phyloP scores from a whole-genome alignment of 2,888 invertebrate genomes.

The Helicoverpa assulta region DNA sequence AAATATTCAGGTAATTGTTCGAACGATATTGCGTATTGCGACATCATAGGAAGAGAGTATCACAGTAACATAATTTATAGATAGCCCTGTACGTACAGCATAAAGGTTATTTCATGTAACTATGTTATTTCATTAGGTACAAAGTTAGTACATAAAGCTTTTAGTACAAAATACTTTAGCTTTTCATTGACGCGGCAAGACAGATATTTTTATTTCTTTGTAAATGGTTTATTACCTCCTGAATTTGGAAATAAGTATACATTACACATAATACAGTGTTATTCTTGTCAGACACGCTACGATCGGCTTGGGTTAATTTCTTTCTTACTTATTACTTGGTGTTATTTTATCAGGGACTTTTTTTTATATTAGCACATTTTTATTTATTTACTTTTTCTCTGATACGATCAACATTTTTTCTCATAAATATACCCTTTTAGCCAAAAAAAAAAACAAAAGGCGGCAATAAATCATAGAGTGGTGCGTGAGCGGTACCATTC shows the following conservation, averaged over 20 bases:
- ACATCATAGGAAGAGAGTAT: constrained; percentile 82
- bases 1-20: constrained; percentile 75
- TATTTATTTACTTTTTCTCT: background rate
- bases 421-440: constrained; percentile 19
- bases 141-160: constrained; percentile 25
- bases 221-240: constrained; percentile 19
- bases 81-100: constrained; percentile 62
- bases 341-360: background rate
- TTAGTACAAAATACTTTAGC: constrained; percentile 26
- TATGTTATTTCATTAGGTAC: constrained; percentile 9
- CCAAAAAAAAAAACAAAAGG: constrained; percentile 35
- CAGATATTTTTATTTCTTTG: constrained; percentile 25
- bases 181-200: constrained; percentile 40
- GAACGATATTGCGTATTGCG: constrained; percentile 72
- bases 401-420: background rate
- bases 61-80: constrained; percentile 78
- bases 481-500: constrained; percentile 50
- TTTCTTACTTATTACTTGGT: constrained; percentile 29
- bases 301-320: constrained; percentile 37
- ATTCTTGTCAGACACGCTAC: constrained; percentile 40
- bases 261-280: constrained; percentile 9
- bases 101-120: constrained; percentile 19
- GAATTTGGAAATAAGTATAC: constrained; percentile 18
- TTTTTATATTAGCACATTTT: constrained; percentile 2
- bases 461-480: constrained; percentile 36